Conservation (phyloP, 2,797 vertebrate genomes). For the Falco cherrug region DNA sequence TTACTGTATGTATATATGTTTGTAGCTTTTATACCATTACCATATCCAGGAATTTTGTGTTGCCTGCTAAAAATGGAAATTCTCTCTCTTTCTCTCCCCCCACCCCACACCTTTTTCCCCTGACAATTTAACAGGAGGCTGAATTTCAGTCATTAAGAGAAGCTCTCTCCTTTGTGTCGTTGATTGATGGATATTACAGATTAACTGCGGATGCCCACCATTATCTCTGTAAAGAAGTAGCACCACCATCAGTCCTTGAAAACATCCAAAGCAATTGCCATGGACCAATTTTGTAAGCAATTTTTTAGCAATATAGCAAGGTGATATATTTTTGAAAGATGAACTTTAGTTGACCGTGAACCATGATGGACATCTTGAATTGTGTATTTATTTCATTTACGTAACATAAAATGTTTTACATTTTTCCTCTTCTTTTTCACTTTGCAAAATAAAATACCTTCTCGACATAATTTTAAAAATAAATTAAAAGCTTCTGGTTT, state of each 20-base stretch:
- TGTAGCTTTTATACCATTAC: not conserved
- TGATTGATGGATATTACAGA: slow-evolving; percentile 96
- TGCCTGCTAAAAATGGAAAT: not conserved
- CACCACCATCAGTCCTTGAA: slow-evolving; percentile 89
- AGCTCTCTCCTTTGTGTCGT: slow-evolving; percentile 92
- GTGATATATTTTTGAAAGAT: not conserved
- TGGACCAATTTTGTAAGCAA: slow-evolving; percentile 93
- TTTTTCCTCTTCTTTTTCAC: not conserved
- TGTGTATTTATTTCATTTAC: not conserved
- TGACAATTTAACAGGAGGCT: slow-evolving; percentile 69
- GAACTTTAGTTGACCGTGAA: not conserved
- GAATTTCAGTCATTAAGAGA: slow-evolving; percentile 90
- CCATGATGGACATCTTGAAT: not conserved
- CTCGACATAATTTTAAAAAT: not conserved
- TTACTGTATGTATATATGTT: not conserved
- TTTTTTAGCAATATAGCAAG: not conserved
- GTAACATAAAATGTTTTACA: not conserved
- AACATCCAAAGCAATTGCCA: slow-evolving; percentile 94
- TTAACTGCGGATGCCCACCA: slow-evolving; percentile 92
- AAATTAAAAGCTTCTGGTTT: not conserved
- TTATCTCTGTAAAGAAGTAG: slow-evolving; percentile 96
- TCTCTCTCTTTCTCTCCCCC: not conserved
- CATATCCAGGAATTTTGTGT: not conserved
- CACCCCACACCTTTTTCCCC: not conserved
- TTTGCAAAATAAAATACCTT: not conserved